Percentiles rank a stretch among this genome's conserved stretches.
Evolutionary conservation across 1,140 invertebrate genomes (phyloP).

Genomic region (Cheumatopsyche charites): DNA sequence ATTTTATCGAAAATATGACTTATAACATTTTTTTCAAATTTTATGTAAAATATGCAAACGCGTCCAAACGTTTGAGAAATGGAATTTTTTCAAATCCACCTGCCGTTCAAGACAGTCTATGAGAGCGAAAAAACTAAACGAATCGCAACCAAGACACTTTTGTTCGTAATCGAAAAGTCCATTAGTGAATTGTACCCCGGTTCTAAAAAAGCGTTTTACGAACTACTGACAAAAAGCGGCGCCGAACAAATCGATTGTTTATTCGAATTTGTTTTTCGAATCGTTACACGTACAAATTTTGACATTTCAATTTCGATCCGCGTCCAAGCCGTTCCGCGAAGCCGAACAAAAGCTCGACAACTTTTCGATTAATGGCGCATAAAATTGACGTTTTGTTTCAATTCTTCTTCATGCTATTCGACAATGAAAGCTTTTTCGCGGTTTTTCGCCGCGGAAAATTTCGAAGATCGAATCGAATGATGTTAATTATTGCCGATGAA

Average conservation of each 20-base stretch:
- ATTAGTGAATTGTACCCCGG: not conserved
- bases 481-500: conserved; percentile 18
- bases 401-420: not conserved
- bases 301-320: conserved; percentile 39
- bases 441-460: not conserved
- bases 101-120: no score
- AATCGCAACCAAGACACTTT: no score
- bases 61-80: no score
- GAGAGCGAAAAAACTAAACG: no score
- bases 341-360: conserved; percentile 17
- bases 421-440: not conserved
- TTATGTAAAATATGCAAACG: no score
- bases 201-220: not conserved
- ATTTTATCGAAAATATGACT: no score
- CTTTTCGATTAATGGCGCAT: conserved; percentile 34
- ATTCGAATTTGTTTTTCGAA: conserved; percentile 39
- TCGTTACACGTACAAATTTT: conserved; percentile 43
- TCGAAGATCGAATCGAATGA: not conserved
- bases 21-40: no score
- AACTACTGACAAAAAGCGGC: conserved; percentile 2
- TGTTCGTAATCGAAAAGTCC: not conserved
- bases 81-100: no score
- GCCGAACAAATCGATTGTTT: conserved; percentile 18
- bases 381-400: conserved; percentile 35
- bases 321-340: not conserved